A percentile compares a stretch with the other conserved stretches of the same genome.
Conservation (phyloP, 1,140 invertebrate species). For the Camponotus floridanus region DNA sequence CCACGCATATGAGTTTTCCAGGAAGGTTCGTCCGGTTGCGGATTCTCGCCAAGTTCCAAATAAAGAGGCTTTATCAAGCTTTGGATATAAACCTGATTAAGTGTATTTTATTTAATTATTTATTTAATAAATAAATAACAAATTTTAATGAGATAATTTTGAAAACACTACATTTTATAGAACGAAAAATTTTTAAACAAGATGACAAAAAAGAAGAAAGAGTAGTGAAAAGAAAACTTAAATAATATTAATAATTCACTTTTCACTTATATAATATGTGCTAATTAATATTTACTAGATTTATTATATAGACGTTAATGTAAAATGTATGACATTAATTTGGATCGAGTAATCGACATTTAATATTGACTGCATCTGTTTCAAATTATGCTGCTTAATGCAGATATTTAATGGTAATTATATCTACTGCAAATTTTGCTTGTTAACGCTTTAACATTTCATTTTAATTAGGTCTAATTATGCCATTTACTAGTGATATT, state of each 20-base stretch:
- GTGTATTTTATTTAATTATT: constrained; percentile 5
- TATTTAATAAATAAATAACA: neutral
- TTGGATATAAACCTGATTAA: constrained; percentile 88
- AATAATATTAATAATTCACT: neutral
- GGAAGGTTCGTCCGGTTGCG: constrained; percentile 86
- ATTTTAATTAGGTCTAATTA: neutral
- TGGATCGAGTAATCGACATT: neutral
- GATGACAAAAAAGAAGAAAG: neutral
- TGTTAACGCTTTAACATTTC: neutral
- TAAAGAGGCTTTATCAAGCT: constrained; percentile 89
- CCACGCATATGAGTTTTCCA: constrained; percentile 88
- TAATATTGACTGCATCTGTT: neutral
- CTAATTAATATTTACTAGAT: neutral
- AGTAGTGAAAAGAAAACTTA: neutral
- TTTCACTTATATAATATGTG: neutral
- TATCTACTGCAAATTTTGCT: neutral
- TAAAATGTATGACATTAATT: neutral
- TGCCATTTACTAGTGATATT: constrained; percentile 1
- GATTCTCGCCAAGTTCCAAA: constrained; percentile 87
- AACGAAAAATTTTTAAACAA: neutral
- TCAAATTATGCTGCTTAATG: neutral
- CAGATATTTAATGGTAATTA: neutral
- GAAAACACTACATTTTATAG: neutral
- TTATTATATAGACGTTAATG: neutral
- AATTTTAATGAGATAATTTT: neutral